Base-by-base conservation (phyloP, 1,140 invertebrate species). In the Sesamia nonagrioides region DNA sequence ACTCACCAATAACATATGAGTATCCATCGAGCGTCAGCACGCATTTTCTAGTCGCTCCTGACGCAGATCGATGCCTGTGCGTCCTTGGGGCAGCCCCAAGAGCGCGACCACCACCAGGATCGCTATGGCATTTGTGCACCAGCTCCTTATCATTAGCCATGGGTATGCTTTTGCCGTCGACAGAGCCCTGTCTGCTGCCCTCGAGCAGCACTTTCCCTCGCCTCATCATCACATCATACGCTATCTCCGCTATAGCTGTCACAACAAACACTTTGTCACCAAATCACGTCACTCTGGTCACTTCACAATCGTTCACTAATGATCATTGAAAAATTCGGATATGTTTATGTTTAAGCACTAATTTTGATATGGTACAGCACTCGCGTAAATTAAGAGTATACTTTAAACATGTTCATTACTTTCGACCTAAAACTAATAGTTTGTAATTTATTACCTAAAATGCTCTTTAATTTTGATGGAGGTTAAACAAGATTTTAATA, bases 1-100 rank as follows among this genome's bases (percentile, higher is more conserved):
- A 95, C 96, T 97, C 95, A 97, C 97, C 97, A 95, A 97, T 97
- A 84, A 97, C 97, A 91, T 97, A 97, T 78, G 96, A 97, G 94
- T 97, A 97, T 85, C 97, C 97, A 88, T 97, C 97, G 68, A 97
- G 95, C 33, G 97, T 97, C 63, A 97, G 96, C 37, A 97, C 96
- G 92, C 97, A 97, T 94, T 97, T 97, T 84, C 96, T 96, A 11
- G 96, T 95, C 68, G 96, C 96, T 73, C 95, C 92, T 48, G 94
- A 95, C 6, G 92, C 88, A 17, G 94, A 92, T 77, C 94, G 87
- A 85, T 95, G 93, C 61, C 93, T 90, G 27, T 87, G 82, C 7
- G 88, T 82, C 72, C 91, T 88, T 11, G 92, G 90, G n/a, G 82
- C 80, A 54, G 90, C 86, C 18, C 91, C 91, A 63, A 92, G 73